Evolutionary conservation across 2,797 vertebrate species (phyloP), one percentile per base, ranked within the genome.

Genomic region (Schizopygopsis pylzovi): DNA sequence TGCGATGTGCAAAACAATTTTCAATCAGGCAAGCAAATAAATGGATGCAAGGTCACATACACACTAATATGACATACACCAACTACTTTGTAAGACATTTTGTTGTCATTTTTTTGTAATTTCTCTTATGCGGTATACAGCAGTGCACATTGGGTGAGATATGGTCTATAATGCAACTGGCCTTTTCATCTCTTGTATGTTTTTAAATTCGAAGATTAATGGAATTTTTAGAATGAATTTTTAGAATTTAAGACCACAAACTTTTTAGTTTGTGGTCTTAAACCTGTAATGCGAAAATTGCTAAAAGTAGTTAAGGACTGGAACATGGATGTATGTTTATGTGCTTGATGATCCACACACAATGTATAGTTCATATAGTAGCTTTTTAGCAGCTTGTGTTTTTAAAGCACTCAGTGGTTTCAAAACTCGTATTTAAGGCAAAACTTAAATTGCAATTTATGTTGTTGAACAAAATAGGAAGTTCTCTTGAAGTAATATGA

Each of bases 11-110:
- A 59, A 54, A 78, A 59, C 75, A 41, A 16, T 78, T 78, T 78
- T 78, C 75, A 78, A 78, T 78, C 75, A 78, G 75, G 37, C 52
- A 49, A 49, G 71, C 45, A 41, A 4, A 59, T 78, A 59, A 78
- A 78, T 15, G 11, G 20, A 78, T 22, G 33, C 75, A 78, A 78
- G 52, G 75, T 78, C 75, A 78, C 33, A 78, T 15, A 41, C 47
- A 37, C 47, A 54, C 45, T 33, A 37, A 75, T 75, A 52, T 11
- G 45, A 75, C 43, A 28, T 9, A 16, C 45, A 75, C 28, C 73
- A 76, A 54, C 49, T 78, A 56, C 33, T 22, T 54, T 77, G 52
- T 56, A 39, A 41, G 33, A 59, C 12, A 70, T 54, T 9, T 52
- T 33, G 2, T 33, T 33, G 28, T 33, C 28, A 33, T 33, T 33